Percentiles rank a stretch among this genome's conserved stretches.
phyloP scores from a whole-genome alignment of 1,140 invertebrate species.

The Drosophila littoralis region DNA sequence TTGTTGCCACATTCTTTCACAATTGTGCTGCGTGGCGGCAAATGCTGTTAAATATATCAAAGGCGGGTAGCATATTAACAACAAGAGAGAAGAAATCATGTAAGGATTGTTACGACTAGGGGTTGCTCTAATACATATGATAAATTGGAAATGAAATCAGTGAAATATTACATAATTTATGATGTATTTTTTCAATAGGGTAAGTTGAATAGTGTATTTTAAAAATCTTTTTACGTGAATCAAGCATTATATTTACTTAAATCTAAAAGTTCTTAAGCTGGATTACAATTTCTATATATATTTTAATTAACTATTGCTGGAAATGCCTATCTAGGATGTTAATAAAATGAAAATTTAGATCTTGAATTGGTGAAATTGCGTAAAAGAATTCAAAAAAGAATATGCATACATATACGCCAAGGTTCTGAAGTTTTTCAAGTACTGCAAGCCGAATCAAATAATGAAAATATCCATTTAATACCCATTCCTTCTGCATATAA shows the following conservation, averaged over 20 bases:
- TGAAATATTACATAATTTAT: too few species aligned
- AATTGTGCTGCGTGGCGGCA: conserved; percentile 64
- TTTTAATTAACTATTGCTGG: too few species aligned
- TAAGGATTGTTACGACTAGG: conserved; percentile 7
- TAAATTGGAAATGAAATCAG: not conserved
- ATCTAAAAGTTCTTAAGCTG: too few species aligned
- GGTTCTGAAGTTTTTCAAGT: not conserved
- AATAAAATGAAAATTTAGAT: too few species aligned
- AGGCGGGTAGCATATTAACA: conserved; percentile 60
- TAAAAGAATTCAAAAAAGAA: not conserved
- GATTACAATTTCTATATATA: too few species aligned
- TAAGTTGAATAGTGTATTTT: too few species aligned
- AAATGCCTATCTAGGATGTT: too few species aligned
- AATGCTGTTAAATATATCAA: conserved; percentile 80
- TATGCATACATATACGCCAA: not conserved
- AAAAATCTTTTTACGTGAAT: too few species aligned
- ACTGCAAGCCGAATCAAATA: not conserved
- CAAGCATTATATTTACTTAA: too few species aligned
- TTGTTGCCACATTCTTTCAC: conserved; percentile 52
- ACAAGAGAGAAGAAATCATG: conserved; percentile 21
- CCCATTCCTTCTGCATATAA: conserved; percentile 2
- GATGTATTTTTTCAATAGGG: too few species aligned
- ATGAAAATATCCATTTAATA: not conserved
- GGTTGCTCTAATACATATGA: conserved; percentile 14
- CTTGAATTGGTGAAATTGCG: too few species aligned